A percentile compares a stretch with the other conserved stretches of the same genome.
Conservation (phyloP, 1,140 invertebrate species). For the Plutomurus gul region DNA sequence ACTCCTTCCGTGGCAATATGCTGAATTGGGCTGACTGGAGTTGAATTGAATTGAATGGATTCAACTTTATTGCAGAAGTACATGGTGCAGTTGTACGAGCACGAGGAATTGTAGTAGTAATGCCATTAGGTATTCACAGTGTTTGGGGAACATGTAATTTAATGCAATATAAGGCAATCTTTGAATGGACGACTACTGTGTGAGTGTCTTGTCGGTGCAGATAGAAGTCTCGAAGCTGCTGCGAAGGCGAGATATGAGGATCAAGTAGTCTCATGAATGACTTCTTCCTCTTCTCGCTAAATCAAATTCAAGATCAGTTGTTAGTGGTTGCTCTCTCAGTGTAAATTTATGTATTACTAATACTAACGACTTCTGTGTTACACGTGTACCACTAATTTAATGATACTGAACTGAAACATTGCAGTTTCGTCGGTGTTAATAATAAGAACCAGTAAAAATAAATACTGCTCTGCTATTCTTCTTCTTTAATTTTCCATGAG, state of each 20-base stretch:
- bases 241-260: slow-evolving; percentile 22
- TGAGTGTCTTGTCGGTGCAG: neutral
- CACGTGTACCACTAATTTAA: no score
- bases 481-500: no score
- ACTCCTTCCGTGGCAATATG: no score
- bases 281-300: slow-evolving; percentile 14
- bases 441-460: no score
- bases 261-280: neutral
- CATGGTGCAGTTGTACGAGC: neutral
- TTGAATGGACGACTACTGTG: neutral
- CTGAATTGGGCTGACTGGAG: no score
- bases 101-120: neutral
- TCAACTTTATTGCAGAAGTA: neutral
- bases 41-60: neutral
- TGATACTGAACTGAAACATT: no score
- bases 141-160: no score
- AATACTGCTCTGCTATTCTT: no score
- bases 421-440: no score
- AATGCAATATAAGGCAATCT: neutral
- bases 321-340: neutral
- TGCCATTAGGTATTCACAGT: no score
- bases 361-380: no score
- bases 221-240: slow-evolving; percentile 9
- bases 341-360: no score
- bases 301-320: slow-evolving; percentile 9